Evolutionary conservation across 1,140 invertebrate species (phyloP).

Genomic region (Atopsyche davidsoni): DNA sequence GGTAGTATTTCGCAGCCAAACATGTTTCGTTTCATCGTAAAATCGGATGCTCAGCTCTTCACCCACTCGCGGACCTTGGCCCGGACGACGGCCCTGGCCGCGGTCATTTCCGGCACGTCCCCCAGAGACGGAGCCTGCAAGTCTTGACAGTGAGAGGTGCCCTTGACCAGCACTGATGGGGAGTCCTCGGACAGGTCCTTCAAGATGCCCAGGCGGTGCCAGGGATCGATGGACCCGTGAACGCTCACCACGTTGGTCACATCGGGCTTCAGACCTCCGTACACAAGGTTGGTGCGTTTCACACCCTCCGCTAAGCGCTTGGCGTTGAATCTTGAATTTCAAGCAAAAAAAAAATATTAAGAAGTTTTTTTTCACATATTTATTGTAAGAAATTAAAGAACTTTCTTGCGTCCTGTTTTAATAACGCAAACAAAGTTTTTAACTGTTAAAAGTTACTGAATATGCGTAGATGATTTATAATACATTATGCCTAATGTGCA

Average conservation of each 20-base stretch:
- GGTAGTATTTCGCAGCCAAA: too few species aligned
- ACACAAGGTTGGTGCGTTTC: slow-evolving; percentile 54
- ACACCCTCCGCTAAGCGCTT: slow-evolving; percentile 44
- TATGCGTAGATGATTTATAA: too few species aligned
- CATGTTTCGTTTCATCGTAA: too few species aligned
- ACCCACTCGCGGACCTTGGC: slow-evolving; percentile 54
- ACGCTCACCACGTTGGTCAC: slow-evolving; percentile 58
- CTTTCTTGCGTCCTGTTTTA: slow-evolving; percentile 2
- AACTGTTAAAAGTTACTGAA: not conserved
- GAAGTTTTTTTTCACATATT: slow-evolving; percentile 8
- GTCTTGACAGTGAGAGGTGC: slow-evolving; percentile 70
- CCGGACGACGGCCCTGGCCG: slow-evolving; percentile 52
- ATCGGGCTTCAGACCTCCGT: slow-evolving; percentile 51
- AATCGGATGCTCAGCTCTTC: too few species aligned
- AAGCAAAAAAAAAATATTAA: slow-evolving; percentile 15
- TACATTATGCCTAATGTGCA: too few species aligned
- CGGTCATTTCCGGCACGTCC: slow-evolving; percentile 53
- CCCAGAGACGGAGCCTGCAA: slow-evolving; percentile 49
- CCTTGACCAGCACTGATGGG: slow-evolving; percentile 52
- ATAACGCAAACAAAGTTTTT: not conserved
- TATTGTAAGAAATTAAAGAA: too few species aligned
- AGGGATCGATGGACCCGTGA: slow-evolving; percentile 60
- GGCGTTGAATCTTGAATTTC: slow-evolving; percentile 44
- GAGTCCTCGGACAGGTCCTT: slow-evolving; percentile 47
- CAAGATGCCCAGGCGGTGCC: slow-evolving; percentile 56